Evolutionary conservation across 2,888 invertebrate genomes (phyloP), one percentile per base, ranked within the genome.

Genomic region (Eretmocerus hayati): DNA sequence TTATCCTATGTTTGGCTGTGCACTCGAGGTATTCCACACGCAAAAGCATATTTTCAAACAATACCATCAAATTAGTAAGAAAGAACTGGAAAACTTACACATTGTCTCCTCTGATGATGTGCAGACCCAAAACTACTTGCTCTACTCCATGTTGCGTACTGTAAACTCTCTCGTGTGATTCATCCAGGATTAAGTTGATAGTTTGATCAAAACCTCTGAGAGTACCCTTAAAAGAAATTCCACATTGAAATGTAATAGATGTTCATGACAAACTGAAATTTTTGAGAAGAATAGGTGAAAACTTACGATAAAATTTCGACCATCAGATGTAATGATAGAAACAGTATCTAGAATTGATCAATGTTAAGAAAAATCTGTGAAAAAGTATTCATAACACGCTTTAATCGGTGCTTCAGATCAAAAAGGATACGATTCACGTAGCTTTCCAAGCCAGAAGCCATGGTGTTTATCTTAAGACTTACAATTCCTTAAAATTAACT

Each of bases 161-260:
- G 74, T 92, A 99, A n/a, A 99, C 95, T 62, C 99, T 78, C 73
- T 99, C 99, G 67, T 96, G 95, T 30, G 95, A 94, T 73, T 99
- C 97, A 67, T 97, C 96, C 56, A 99, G 75, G 62, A 99, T 95
- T 57, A 99, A 79, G 70, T 99, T 99, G 58, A 97, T 93, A n/a
- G 96, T 93, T 74, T 99, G 99, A 74, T 99, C 99, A 73, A 95
- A 99, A 23, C 99, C 99, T 72, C 96, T 96, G 54, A 99, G 73
- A 0, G 93, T 92, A 38, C 99, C 99, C 86, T 87, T 74, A 74
- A 52, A 46, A 21, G 9, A 38, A 52, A 49, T 42, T n/a, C 46
- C 42, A 37, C 15, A 11, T 42, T 41, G 54, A 49, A 4, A 42
- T 38, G 30, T 39, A 51, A 44, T n/a, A 38, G 16, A 21, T 21